phyloP scores from a whole-genome alignment of 1,140 invertebrate genomes.

The Phenacoccus solenopsis region DNA sequence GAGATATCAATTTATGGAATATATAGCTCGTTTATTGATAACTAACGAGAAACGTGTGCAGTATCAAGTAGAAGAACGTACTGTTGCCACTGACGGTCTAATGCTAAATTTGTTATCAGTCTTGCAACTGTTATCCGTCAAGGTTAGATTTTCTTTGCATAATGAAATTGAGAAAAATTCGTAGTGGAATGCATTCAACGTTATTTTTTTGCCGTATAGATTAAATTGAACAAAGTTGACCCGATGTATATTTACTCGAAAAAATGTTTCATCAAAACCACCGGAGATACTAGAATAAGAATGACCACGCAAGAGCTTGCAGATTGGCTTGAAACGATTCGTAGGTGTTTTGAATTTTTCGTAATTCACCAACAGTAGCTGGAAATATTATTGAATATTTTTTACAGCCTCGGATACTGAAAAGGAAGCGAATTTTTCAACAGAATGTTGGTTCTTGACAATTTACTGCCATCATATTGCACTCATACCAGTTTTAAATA shows the following conservation, averaged over 20 bases:
- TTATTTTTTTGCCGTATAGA: constrained; percentile 28
- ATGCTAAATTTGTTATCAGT: constrained; percentile 87
- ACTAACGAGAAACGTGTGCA: constrained; percentile 79
- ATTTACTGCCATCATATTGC: constrained; percentile 85
- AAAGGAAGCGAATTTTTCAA: constrained; percentile 78
- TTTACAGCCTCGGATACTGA: constrained; percentile 27
- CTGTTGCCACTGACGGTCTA: constrained; percentile 80
- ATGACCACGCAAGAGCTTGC: constrained; percentile 64
- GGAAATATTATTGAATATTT: neutral
- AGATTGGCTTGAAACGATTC: constrained; percentile 48
- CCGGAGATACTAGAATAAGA: constrained; percentile 66
- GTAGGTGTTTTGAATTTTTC: neutral
- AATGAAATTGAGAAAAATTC: too few species aligned
- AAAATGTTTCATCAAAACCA: constrained; percentile 50
- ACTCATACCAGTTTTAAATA: constrained; percentile 72
- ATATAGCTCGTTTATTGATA: constrained; percentile 58
- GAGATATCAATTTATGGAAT: constrained; percentile 61
- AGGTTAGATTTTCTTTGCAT: constrained; percentile 22
- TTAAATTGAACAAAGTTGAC: constrained; percentile 73
- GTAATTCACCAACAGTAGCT: neutral
- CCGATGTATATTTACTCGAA: constrained; percentile 45
- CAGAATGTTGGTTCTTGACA: constrained; percentile 93
- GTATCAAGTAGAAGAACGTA: constrained; percentile 72
- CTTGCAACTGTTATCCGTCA: constrained; percentile 49
- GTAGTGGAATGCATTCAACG: neutral